Conservation (phyloP, 2,797 vertebrate species). For the Tenualosa thibaudeaui region DNA sequence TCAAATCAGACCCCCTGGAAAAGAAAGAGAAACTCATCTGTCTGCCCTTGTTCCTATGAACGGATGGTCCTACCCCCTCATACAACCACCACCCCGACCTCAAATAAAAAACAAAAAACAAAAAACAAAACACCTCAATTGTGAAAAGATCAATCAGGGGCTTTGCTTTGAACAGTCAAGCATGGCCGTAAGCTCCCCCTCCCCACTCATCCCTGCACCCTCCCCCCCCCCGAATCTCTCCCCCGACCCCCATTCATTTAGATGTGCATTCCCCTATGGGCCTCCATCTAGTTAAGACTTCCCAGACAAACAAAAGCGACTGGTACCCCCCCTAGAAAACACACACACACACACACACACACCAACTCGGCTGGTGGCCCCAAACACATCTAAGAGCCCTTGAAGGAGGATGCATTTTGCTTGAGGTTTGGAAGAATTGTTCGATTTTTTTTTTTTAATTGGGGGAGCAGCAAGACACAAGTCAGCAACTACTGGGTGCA, state of each 20-base stretch:
- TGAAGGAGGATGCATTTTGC: neutral
- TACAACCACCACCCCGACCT: neutral
- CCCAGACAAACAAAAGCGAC: conserved; percentile 9
- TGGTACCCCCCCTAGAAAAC: neutral
- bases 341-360: conserved; percentile 8
- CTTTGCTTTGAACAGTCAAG: conserved; percentile 44
- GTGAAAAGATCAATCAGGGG: conserved; percentile 42
- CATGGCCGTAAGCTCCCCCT: conserved; percentile 37
- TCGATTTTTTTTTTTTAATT: too few species aligned
- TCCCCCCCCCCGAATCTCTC: neutral
- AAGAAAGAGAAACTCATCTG: conserved; percentile 17
- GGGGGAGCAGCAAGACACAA: neutral
- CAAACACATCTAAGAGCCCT: neutral
- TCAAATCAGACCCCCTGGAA: neutral
- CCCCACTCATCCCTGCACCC: conserved; percentile 8
- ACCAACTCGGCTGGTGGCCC: neutral
- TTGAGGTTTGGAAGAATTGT: neutral
- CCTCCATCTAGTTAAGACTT: conserved; percentile 21
- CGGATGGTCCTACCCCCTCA: neutral
- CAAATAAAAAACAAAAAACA: neutral
- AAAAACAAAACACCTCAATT: conserved; percentile 28
- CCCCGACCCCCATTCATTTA: neutral
- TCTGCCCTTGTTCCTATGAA: neutral
- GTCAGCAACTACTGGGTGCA: neutral
- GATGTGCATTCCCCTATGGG: conserved; percentile 14